Percentiles rank a stretch among this genome's conserved stretches.
These are phyloP conservation scores for Heterochromis multidens DNA, from an alignment of 2,113 vertebrate genomes.

Conservation along the genomic window DNA sequence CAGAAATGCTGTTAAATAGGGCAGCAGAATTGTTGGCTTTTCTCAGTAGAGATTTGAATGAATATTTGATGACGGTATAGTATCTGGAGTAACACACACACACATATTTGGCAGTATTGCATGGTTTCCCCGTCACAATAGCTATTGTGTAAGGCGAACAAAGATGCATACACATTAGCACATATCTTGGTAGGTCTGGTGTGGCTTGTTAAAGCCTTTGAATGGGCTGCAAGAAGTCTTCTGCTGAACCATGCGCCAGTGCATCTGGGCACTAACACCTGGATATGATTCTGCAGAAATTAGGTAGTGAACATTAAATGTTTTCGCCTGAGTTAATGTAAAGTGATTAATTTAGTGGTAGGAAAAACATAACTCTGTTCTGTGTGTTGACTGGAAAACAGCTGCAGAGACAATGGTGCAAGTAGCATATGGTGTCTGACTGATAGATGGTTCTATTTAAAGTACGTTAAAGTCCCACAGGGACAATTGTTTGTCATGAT, in stretches of 20 bases:
- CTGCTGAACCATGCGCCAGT: conserved; percentile 7
- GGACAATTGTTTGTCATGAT: neutral
- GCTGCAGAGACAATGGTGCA: neutral
- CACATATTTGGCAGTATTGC: conserved; percentile 13
- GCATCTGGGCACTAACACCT: conserved; percentile 67
- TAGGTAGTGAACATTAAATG: conserved; percentile 35
- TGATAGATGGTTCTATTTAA: conserved; percentile 38
- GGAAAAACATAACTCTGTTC: neutral
- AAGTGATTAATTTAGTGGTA: conserved; percentile 51
- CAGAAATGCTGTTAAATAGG: conserved; percentile 46
- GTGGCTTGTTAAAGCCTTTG: neutral
- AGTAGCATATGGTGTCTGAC: conserved; percentile 23
- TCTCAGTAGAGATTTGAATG: conserved; percentile 20
- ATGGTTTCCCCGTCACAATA: conserved; percentile 15
- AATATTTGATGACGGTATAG: conserved; percentile 47
- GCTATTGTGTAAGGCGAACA: conserved; percentile 31
- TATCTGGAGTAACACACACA: conserved; percentile 28
- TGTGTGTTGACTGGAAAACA: neutral
- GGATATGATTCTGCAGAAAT: conserved; percentile 44
- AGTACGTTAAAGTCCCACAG: neutral
- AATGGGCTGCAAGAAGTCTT: neutral
- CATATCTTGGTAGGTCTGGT: conserved; percentile 2
- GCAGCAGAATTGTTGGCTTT: neutral
- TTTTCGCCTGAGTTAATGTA: conserved; percentile 48
- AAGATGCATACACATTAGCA: conserved; percentile 22